Evolutionary conservation across 2,888 invertebrate genomes (phyloP), one percentile per base, ranked within the genome.

Genomic region (Thera obeliscata): DNA sequence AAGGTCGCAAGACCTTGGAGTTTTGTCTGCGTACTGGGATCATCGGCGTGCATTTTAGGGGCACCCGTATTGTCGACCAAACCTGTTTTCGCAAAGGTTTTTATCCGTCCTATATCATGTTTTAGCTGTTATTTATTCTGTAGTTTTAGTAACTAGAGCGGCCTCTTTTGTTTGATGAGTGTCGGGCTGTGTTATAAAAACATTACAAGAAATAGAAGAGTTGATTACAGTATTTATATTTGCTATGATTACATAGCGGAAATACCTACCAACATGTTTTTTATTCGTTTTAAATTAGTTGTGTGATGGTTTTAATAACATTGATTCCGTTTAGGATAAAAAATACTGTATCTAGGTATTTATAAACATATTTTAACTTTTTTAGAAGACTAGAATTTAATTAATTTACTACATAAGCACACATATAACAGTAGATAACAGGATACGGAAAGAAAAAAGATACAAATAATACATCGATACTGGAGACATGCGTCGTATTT

Each of bases 1-100:
- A 72, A 75, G 75, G 75, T 75, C 72, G 57, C 38, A 35, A 65
- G 66, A 71, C 74, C 74, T 75, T 75, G 75, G 64, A 65, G 56
- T 66, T 74, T 71, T 69, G 72, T 70, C 74, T 67, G 71, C 67
- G 56, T 60, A 68, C 62, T 67, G 46, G 56, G 48, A 35, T 50
- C 61, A 49, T 33, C 69, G 61, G 52, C 55, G 69, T 64, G 61
- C 59, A 43, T 22, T 52, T 52, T 41, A 56, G 66, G 66, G 65
- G 67, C 66, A 62, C 64, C 61, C 61, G 56, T 62, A 67, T 64
- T 57, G 61, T 66, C 46, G 64, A 68, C 54, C 46, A 64, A 73
- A 73, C 73, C 59, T 11, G 73, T 73, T 74, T 54, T 49, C 12
- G 67, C 50, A 54, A 60, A 67, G 12, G 50, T 35, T 54, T 60